Evolutionary conservation across 2,113 vertebrate genomes (phyloP).

Genomic region (Siphamia tubifer): DNA sequence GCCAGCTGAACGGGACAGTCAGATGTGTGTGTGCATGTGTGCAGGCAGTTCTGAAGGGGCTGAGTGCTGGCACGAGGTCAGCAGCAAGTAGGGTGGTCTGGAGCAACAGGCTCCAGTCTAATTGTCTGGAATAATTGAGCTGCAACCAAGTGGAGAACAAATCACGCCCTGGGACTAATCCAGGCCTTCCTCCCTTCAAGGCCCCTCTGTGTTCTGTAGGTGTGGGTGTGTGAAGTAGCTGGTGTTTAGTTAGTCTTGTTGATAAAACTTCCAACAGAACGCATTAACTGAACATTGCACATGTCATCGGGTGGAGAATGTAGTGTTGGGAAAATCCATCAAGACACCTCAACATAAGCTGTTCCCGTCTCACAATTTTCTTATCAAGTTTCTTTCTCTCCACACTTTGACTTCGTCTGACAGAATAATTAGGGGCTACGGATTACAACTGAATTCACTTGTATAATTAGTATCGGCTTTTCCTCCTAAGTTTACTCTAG

Average conservation of each 20-base stretch:
- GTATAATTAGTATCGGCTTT: not conserved
- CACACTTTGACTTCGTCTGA: not conserved
- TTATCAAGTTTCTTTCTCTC: not conserved
- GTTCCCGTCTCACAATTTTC: not conserved
- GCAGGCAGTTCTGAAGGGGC: slow-evolving; percentile 15
- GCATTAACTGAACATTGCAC: slow-evolving; percentile 28
- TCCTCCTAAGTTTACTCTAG: too few species aligned
- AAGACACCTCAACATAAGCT: not conserved
- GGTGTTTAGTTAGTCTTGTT: slow-evolving; percentile 38
- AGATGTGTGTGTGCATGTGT: slow-evolving; percentile 9
- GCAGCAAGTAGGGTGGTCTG: slow-evolving; percentile 69
- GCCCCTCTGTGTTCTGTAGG: slow-evolving; percentile 35
- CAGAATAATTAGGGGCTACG: not conserved
- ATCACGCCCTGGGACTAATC: slow-evolving; percentile 72
- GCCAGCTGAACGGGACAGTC: slow-evolving; percentile 21
- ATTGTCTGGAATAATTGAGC: slow-evolving; percentile 79
- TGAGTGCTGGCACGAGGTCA: slow-evolving; percentile 60
- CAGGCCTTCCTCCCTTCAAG: slow-evolving; percentile 56
- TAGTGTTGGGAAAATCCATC: slow-evolving; percentile 44
- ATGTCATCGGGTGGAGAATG: slow-evolving; percentile 22
- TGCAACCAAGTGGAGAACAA: slow-evolving; percentile 71
- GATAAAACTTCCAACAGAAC: slow-evolving; percentile 40
- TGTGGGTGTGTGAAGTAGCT: slow-evolving; percentile 27
- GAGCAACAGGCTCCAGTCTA: slow-evolving; percentile 64
- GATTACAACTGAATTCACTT: not conserved